Percentiles rank a stretch among this genome's conserved stretches.
phyloP scores from a whole-genome alignment of 1,140 invertebrate species.

The Uloborus diversus region DNA sequence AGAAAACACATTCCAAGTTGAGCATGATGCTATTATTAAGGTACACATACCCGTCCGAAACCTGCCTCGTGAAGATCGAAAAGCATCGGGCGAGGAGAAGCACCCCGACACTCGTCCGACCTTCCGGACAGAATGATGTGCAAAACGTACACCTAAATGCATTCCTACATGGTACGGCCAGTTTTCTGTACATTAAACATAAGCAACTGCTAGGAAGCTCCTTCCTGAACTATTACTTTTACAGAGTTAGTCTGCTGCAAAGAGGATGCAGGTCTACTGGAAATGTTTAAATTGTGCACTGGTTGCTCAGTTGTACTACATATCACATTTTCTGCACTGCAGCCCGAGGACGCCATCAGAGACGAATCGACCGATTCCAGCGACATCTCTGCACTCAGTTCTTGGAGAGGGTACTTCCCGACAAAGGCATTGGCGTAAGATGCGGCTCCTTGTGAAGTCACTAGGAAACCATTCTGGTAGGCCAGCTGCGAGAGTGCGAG shows the following conservation, averaged over 20 bases:
- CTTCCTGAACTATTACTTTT: conserved; percentile 54
- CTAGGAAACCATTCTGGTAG: conserved; percentile 49
- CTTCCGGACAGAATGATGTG: conserved; percentile 31
- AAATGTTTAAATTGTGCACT: conserved; percentile 42
- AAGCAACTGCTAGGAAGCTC: conserved; percentile 57
- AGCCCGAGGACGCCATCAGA: neutral
- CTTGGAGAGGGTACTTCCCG: conserved; percentile 43
- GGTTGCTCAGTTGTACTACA: conserved; percentile 36
- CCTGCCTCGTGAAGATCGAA: neutral
- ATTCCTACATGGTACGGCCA: conserved; percentile 47
- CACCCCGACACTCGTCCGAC: neutral
- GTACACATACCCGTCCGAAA: conserved; percentile 53
- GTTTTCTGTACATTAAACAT: conserved; percentile 47
- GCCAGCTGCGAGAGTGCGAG: conserved; percentile 35
- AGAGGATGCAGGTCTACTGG: conserved; percentile 38
- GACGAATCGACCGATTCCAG: conserved; percentile 13
- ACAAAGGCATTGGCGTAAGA: conserved; percentile 35
- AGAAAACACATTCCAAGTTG: conserved; percentile 30
- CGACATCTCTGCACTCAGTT: conserved; percentile 10
- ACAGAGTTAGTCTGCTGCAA: conserved; percentile 48
- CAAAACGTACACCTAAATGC: conserved; percentile 49
- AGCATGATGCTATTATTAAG: conserved; percentile 45
- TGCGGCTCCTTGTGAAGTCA: conserved; percentile 20
- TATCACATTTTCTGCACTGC: conserved; percentile 38
- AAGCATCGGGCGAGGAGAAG: neutral